A percentile compares a stretch with the other conserved stretches of the same genome.
Conservation (phyloP, 1,140 invertebrate species). For the Conus ventricosus region DNA sequence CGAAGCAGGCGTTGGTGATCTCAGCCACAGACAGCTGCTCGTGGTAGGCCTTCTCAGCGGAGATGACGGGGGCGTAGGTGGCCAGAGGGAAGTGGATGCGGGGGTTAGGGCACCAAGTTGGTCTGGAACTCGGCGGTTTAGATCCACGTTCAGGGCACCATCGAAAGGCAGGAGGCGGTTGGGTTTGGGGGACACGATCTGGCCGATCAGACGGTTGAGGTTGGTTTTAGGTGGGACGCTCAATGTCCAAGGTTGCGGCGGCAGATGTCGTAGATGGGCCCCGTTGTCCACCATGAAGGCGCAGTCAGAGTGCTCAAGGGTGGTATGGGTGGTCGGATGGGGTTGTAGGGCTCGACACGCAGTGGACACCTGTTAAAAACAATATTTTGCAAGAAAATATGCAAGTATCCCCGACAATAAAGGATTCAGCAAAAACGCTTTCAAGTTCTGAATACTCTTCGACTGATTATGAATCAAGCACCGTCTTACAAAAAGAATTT, state of each 20-base stretch:
- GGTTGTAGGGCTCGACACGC: constrained; percentile 75
- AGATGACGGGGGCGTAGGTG: constrained; percentile 56
- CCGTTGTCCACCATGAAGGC: constrained; percentile 86
- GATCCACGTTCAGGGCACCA: constrained; percentile 82
- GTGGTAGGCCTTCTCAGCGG: constrained; percentile 52
- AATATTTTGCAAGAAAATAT: neutral
- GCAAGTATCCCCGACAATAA: neutral
- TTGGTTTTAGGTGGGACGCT: constrained; percentile 79
- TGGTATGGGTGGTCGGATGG: constrained; percentile 74
- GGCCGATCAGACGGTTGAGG: constrained; percentile 67
- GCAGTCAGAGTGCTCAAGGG: constrained; percentile 75
- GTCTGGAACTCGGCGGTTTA: constrained; percentile 84
- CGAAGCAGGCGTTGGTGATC: constrained; percentile 83
- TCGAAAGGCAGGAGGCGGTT: constrained; percentile 82
- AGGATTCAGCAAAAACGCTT: neutral
- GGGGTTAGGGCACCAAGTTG: constrained; percentile 76
- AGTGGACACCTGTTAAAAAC: constrained; percentile 80
- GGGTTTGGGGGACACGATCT: constrained; percentile 79
- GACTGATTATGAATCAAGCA: neutral
- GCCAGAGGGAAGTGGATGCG: constrained; percentile 62
- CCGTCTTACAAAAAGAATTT: too few species aligned
- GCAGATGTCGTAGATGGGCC: constrained; percentile 93
- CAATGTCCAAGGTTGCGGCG: constrained; percentile 90
- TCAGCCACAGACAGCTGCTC: constrained; percentile 77
- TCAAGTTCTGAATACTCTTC: neutral